Evolutionary conservation across 1,140 invertebrate species (phyloP).

Genomic region (Drosophila murphyi): DNA sequence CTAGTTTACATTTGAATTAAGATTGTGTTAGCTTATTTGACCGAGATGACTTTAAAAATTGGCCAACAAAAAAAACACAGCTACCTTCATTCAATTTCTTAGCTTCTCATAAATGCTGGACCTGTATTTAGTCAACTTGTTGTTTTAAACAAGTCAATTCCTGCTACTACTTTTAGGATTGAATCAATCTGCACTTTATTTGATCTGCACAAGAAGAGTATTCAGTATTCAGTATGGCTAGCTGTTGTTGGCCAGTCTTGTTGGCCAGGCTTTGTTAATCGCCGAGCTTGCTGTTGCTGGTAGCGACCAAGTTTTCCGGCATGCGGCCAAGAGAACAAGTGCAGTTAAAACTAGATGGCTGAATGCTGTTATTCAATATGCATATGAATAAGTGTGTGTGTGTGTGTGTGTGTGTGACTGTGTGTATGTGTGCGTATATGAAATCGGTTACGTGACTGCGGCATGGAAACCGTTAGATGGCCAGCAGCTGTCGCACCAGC

Average conservation of each 20-base stretch:
- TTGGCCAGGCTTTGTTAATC: slow-evolving; percentile 16
- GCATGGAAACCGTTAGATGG: slow-evolving; percentile 68
- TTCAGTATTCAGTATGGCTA: background rate
- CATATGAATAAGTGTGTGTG: slow-evolving; percentile 45
- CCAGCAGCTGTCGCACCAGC: slow-evolving; percentile 69
- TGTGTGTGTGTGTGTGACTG: slow-evolving; percentile 28
- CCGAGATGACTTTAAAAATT: no score
- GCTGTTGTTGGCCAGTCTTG: slow-evolving; percentile 18
- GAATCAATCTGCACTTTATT: background rate
- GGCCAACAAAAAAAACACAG: no score
- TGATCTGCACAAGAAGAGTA: background rate
- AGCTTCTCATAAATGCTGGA: no score
- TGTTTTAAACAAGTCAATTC: no score
- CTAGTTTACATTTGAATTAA: background rate
- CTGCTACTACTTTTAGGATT: background rate
- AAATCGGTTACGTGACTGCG: slow-evolving; percentile 75
- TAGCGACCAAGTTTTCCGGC: slow-evolving; percentile 59
- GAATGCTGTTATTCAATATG: slow-evolving; percentile 76
- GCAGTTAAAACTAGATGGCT: slow-evolving; percentile 53
- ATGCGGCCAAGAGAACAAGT: slow-evolving; percentile 63
- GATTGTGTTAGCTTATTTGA: background rate
- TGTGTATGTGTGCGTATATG: slow-evolving; percentile 50
- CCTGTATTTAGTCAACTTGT: no score
- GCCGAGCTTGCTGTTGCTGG: slow-evolving; percentile 28
- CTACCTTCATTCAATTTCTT: no score